Evolutionary conservation across 2,113 vertebrate species (phyloP).

Genomic region (Callospermophilus lateralis): DNA sequence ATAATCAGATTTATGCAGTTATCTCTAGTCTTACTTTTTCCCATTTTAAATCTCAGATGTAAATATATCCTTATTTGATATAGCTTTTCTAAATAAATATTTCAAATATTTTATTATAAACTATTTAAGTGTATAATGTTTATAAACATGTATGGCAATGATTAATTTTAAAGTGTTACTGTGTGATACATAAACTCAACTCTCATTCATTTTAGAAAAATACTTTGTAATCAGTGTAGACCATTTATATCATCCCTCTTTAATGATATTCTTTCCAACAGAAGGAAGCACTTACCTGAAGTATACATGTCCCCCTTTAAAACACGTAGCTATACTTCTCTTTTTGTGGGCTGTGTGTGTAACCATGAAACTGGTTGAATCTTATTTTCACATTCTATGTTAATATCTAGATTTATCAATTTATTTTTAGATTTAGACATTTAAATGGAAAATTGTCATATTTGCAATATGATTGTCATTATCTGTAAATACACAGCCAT

Average conservation of each 20-base stretch:
- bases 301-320: background rate
- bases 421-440: background rate
- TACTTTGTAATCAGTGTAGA: background rate
- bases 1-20: background rate
- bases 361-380: background rate
- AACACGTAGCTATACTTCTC: background rate
- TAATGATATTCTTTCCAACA: background rate
- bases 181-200: background rate
- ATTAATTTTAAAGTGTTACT: background rate
- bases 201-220: background rate
- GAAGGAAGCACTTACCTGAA: background rate
- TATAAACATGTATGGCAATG: background rate
- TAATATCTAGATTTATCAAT: background rate
- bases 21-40: background rate
- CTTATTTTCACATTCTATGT: background rate
- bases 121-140: background rate
- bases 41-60: background rate
- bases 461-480: background rate
- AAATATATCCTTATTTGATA: background rate
- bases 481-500: background rate
- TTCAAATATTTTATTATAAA: constrained; percentile 2
- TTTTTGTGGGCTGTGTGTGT: background rate
- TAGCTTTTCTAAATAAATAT: background rate
- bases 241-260: background rate
- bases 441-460: background rate